Percentiles rank a stretch among this genome's conserved stretches.
Evolutionary conservation across 1,140 invertebrate genomes (phyloP).

Genomic region (Heliconius himera): DNA sequence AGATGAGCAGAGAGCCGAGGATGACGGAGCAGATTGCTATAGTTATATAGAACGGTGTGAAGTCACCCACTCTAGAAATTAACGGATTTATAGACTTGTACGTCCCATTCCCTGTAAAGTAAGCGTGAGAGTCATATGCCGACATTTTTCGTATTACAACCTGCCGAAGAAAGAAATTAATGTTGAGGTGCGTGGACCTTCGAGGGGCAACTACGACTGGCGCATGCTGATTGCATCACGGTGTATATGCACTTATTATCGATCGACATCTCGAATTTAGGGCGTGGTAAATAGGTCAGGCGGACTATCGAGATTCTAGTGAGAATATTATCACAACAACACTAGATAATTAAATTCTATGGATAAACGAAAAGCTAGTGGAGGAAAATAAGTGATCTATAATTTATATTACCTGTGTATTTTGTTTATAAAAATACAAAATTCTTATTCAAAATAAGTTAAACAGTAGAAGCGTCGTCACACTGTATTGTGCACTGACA

Average conservation of each 20-base stretch:
- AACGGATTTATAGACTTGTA: constrained; percentile 65
- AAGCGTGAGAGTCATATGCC: constrained; percentile 66
- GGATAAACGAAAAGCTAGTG: neutral
- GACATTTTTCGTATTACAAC: constrained; percentile 68
- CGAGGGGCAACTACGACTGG: neutral
- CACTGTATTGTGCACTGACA: constrained; percentile 1
- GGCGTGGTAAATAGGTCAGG: constrained; percentile 41
- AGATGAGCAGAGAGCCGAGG: constrained; percentile 85
- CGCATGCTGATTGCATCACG: neutral
- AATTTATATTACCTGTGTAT: neutral
- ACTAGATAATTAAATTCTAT: neutral
- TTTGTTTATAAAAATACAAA: neutral
- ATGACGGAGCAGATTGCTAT: constrained; percentile 89
- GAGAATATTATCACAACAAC: neutral
- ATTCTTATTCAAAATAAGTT: neutral
- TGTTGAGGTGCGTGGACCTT: constrained; percentile 27
- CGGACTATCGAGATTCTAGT: neutral
- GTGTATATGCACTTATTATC: neutral
- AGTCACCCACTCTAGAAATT: constrained; percentile 81
- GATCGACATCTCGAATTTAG: constrained; percentile 27
- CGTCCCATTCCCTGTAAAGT: constrained; percentile 72
- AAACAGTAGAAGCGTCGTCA: neutral
- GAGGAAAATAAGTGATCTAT: neutral
- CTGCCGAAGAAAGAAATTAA: constrained; percentile 66
- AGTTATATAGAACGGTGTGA: constrained; percentile 89